These are phyloP conservation scores for pig (Sus scrofa) DNA, from an alignment of 2,113 vertebrate genomes.

Conservation along the genomic window T2T-Sscrofa CM000830.6:73234501-73235000, in stretches of 20 bases:
- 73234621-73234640: neutral
- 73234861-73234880: neutral
- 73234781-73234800: neutral
- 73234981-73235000: neutral
- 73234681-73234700: slow-evolving; percentile 20
- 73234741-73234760: neutral
- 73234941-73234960: neutral
- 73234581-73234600: slow-evolving; percentile 24
- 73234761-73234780: neutral
- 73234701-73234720: neutral
- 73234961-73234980: neutral
- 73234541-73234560: slow-evolving; percentile 5
- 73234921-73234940: neutral
- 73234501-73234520: slow-evolving; percentile 14
- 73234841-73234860: neutral
- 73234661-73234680: neutral
- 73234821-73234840: neutral
- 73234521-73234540: neutral
- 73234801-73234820: neutral
- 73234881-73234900: neutral
- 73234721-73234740: neutral
- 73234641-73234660: neutral
- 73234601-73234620: neutral
- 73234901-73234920: neutral
- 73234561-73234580: neutral